Evolutionary conservation across 1,140 invertebrate species (phyloP), one percentile per base, ranked within the genome.

Genomic region (Drosophila parabipectinata): DNA sequence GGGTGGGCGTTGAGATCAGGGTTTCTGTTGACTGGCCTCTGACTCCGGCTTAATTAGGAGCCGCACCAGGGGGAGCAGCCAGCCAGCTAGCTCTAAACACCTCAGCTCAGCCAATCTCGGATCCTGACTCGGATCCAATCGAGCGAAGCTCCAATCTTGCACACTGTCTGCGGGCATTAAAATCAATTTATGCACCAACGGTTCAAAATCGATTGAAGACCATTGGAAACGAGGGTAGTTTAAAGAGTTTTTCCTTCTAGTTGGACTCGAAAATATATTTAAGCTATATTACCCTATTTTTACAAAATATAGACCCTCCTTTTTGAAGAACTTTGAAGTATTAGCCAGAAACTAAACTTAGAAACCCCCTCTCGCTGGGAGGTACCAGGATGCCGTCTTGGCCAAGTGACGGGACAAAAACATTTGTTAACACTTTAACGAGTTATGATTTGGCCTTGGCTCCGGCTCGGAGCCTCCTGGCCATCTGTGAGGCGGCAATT

Each of bases 371-470:
- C 15, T 32, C 18, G 63, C 5, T 37, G 21, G 24, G 26, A 32
- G 34, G 26, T 45, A 69, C 63, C 67, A 71, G 67, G 67, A 71
- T 66, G 60, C 71, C 72, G 24, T n/a, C 28, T 61, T 12, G 39
- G 48, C 24, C 61, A 53, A 50, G 58, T 79, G 85, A 64, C 63
- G 67, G 48, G 61, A 77, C 57, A 80, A 78, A 80, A 87, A 90
- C 88, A 90, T 90, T 90, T 90, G 88, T 90, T 90, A 84, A 90
- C 88, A 90, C 88, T 88, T 90, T 90, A 88, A 82, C 88, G 81
- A 90, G 79, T 81, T 84, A 71, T 82, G 88, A 81, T 84, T 84
- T 59, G 51, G 32, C 45, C 30, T 18, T n/a, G 24, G 14, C 24
- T 30, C 12, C 8, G 48, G 32, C 62, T n/a, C 12, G 30, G 12